phyloP scores from a whole-genome alignment of 1,140 invertebrate species.

The Caenorhabditis briggsae region DNA sequence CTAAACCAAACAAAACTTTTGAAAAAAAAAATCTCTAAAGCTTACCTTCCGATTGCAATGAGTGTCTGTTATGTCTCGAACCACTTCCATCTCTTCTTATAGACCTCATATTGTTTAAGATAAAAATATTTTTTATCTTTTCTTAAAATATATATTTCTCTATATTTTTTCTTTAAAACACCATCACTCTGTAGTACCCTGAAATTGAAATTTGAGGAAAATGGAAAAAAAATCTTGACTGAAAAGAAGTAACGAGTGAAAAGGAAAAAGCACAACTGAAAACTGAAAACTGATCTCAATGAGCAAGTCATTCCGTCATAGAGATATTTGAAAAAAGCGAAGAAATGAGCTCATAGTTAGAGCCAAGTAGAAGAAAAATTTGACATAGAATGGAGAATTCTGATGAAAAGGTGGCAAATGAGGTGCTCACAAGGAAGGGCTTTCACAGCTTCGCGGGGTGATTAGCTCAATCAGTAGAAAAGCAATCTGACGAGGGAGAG shows the following conservation, averaged over 20 bases:
- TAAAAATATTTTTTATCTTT: no score
- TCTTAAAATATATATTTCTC: no score
- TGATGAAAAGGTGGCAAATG: conserved; percentile 44
- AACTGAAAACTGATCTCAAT: conserved; percentile 20
- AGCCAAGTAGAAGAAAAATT: not conserved
- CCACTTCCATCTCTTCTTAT: conserved; percentile 4
- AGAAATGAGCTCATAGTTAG: conserved; percentile 30
- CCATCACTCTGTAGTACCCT: not conserved
- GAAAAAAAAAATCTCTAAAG: not conserved
- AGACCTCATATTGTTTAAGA: not conserved
- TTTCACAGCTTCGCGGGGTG: not conserved
- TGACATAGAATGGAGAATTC: conserved; percentile 5
- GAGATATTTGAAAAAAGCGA: conserved; percentile 12
- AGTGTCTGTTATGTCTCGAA: conserved; percentile 4
- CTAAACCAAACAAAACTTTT: not conserved
- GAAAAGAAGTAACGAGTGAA: not conserved
- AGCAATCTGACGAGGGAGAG: not conserved
- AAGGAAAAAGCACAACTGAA: not conserved
- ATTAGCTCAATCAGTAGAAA: conserved; percentile 42
- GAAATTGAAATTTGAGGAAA: not conserved
- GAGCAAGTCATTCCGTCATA: not conserved
- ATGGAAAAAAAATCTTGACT: no score
- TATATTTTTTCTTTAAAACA: no score
- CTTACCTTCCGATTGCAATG: conserved; percentile 42
- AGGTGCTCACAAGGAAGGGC: conserved; percentile 1